These are phyloP conservation scores for Arvicanthis niloticus DNA, from an alignment of 2,113 vertebrate species.

Conservation along the genomic window DNA sequence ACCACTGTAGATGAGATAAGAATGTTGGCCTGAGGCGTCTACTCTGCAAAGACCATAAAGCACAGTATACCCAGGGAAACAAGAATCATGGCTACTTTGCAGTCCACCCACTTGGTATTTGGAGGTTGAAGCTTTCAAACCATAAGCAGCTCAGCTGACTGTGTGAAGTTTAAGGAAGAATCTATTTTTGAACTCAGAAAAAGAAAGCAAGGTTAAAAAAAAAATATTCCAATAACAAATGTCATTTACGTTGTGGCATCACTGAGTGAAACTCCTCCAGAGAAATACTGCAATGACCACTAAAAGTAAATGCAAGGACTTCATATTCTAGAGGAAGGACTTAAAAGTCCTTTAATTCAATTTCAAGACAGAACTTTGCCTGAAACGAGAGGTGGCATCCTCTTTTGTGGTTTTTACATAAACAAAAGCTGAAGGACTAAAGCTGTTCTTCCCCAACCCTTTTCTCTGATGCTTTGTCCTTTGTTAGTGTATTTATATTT, in stretches of 20 bases:
- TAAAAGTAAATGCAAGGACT: neutral
- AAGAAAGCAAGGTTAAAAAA: neutral
- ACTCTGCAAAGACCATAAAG: conserved; percentile 73
- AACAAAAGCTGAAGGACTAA: conserved; percentile 12
- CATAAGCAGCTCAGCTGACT: conserved; percentile 62
- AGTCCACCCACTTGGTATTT: neutral
- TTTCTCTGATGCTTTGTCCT: neutral
- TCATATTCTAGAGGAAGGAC: neutral
- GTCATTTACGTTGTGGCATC: neutral
- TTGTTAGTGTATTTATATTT: neutral
- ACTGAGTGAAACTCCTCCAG: neutral
- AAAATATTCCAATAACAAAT: neutral
- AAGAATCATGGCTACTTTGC: neutral
- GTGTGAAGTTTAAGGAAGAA: conserved; percentile 2
- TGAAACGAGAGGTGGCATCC: conserved; percentile 63
- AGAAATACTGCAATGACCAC: conserved; percentile 24
- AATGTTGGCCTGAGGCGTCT: conserved; percentile 76
- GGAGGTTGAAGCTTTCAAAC: conserved; percentile 38
- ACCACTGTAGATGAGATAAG: conserved; percentile 81
- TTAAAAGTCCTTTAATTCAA: neutral
- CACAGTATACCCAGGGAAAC: conserved; percentile 56
- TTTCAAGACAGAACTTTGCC: conserved; percentile 38
- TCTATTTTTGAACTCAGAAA: conserved; percentile 8
- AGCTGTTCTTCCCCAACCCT: neutral
- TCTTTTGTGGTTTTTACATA: conserved; percentile 41